A percentile compares a stretch with the other conserved stretches of the same genome.
These are phyloP conservation scores for Netelia fuscicornis DNA, from an alignment of 2,888 invertebrate species.

Conservation along the genomic window DNA sequence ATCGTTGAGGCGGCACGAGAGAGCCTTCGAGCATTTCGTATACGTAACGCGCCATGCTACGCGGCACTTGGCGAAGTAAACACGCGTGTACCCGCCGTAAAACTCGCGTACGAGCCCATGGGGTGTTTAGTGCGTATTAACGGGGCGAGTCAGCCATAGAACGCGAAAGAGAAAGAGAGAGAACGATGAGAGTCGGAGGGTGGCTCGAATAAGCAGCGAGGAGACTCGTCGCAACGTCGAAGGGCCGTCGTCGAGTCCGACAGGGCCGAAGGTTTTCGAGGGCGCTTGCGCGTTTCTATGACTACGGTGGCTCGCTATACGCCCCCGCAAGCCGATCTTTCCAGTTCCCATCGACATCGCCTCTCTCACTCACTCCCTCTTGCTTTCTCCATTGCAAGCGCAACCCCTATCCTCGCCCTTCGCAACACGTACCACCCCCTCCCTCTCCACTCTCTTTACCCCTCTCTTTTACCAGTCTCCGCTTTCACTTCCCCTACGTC, in stretches of 20 bases:
- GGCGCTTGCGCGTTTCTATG: slow-evolving; percentile 84
- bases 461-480: slow-evolving; percentile 29
- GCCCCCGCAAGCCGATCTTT: slow-evolving; percentile 77
- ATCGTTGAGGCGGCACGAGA: slow-evolving; percentile 48
- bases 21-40: slow-evolving; percentile 59
- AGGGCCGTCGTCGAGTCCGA: slow-evolving; percentile 77
- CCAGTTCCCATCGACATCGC: slow-evolving; percentile 70
- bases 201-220: slow-evolving; percentile 65
- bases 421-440: slow-evolving; percentile 55
- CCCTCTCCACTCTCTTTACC: slow-evolving; percentile 13
- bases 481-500: slow-evolving; percentile 57
- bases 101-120: slow-evolving; percentile 78
- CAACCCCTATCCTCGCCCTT: slow-evolving; percentile 66
- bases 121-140: slow-evolving; percentile 84
- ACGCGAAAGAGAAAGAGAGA: slow-evolving; percentile 36
- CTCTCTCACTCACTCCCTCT: slow-evolving; percentile 63
- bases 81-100: slow-evolving; percentile 78
- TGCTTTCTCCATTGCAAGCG: slow-evolving; percentile 56
- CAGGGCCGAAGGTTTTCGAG: slow-evolving; percentile 73
- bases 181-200: slow-evolving; percentile 63
- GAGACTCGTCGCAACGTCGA: slow-evolving; percentile 73
- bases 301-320: slow-evolving; percentile 80
- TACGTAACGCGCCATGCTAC: slow-evolving; percentile 66
- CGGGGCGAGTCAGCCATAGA: slow-evolving; percentile 79
- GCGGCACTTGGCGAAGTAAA: slow-evolving; percentile 75